These are phyloP conservation scores for Coremacera marginata DNA, from an alignment of 2,888 invertebrate genomes.

Conservation along the genomic window DNA sequence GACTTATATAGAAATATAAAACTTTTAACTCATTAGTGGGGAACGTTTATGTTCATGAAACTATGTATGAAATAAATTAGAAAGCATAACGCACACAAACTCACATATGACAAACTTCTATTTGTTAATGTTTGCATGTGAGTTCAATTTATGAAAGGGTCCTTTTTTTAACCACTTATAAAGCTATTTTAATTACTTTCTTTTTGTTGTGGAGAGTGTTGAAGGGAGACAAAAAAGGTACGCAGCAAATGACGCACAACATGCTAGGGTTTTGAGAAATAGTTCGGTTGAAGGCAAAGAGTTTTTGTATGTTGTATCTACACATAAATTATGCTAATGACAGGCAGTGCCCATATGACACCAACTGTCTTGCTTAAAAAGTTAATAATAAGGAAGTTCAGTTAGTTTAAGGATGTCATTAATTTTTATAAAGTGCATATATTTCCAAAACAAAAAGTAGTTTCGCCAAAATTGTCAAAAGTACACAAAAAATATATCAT, in stretches of 20 bases:
- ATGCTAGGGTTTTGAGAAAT: not conserved
- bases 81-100: not conserved
- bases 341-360: no score
- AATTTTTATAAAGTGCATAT: no score
- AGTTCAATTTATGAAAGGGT: not conserved
- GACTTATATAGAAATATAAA: not conserved
- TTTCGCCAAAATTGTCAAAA: no score
- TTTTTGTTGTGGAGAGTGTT: no score
- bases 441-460: no score
- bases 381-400: not conserved
- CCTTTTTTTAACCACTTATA: not conserved
- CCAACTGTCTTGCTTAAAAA: not conserved
- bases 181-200: constrained; percentile 8
- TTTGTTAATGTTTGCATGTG: not conserved
- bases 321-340: constrained; percentile 13
- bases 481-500: no score
- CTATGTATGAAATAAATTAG: constrained; percentile 8
- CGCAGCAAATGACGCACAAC: not conserved
- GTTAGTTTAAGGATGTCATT: not conserved
- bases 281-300: not conserved
- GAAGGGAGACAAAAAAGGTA: not conserved
- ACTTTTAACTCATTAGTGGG: constrained; percentile 11
- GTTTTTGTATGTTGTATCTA: not conserved
- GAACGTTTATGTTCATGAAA: not conserved
- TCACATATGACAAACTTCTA: not conserved